Evolutionary conservation across 2,888 invertebrate species (phyloP).

Genomic region (Zaprionus bogoriensis): DNA sequence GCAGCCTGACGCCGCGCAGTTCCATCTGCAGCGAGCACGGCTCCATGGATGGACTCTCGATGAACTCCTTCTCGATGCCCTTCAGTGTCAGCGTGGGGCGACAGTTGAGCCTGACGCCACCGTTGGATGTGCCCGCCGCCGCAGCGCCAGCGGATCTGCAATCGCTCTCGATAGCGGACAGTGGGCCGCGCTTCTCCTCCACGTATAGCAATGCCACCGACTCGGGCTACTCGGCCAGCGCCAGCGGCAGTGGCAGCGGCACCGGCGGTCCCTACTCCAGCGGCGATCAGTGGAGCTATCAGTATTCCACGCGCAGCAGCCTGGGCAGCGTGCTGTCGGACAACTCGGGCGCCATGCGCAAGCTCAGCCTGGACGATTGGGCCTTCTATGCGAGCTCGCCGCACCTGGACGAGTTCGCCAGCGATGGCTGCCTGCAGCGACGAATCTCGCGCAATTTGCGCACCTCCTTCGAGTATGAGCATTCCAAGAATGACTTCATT

Average conservation of each 20-base stretch:
- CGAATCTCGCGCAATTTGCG: conserved; percentile 85
- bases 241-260: conserved; percentile 54
- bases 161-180: conserved; percentile 66
- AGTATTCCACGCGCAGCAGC: conserved; percentile 82
- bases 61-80: conserved; percentile 82
- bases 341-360: conserved; percentile 77
- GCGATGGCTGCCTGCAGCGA: conserved; percentile 85
- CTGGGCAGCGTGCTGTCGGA: conserved; percentile 82
- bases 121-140: conserved; percentile 79
- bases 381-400: conserved; percentile 75
- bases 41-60: conserved; percentile 81
- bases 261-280: conserved; percentile 66
- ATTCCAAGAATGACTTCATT: conserved; percentile 82
- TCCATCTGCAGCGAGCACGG: conserved; percentile 81
- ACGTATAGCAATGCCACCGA: conserved; percentile 81
- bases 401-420: conserved; percentile 81
- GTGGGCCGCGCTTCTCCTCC: conserved; percentile 73
- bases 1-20: conserved; percentile 78
- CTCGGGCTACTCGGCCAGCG: conserved; percentile 83
- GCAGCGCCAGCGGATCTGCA: conserved; percentile 52
- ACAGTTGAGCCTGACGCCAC: conserved; percentile 77
- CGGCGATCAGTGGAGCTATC: conserved; percentile 82
- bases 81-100: conserved; percentile 75
- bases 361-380: conserved; percentile 80
- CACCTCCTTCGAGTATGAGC: conserved; percentile 83